phyloP scores from a whole-genome alignment of 2,113 vertebrate genomes.

The Okapia johnstoni region DNA sequence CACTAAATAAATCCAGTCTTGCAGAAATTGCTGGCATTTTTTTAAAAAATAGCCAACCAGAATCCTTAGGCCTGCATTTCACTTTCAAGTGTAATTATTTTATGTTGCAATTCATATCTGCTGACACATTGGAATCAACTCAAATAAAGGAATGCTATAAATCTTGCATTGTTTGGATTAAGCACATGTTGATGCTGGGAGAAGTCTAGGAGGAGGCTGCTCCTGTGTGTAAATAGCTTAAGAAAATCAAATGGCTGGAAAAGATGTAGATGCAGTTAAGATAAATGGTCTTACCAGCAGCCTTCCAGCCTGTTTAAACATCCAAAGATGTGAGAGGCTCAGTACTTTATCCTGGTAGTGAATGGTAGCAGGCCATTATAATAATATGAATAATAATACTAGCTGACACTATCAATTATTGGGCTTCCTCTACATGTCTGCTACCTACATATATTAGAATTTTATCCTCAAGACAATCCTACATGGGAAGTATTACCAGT shows the following conservation, averaged over 20 bases:
- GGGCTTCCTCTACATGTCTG: neutral
- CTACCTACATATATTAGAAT: neutral
- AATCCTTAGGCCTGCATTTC: slow-evolving; percentile 55
- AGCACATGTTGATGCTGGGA: neutral
- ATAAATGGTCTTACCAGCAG: neutral
- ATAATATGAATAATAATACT: neutral
- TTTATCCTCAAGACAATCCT: neutral
- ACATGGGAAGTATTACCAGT: neutral
- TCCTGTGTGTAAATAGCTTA: neutral
- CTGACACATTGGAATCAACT: slow-evolving; percentile 64
- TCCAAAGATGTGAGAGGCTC: neutral
- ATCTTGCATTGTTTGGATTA: slow-evolving; percentile 56
- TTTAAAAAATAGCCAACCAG: slow-evolving; percentile 20
- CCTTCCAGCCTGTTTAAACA: neutral
- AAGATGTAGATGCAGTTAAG: neutral
- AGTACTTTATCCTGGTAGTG: neutral
- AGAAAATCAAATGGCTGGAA: neutral
- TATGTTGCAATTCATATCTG: slow-evolving; percentile 62
- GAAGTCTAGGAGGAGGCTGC: neutral
- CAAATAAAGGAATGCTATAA: slow-evolving; percentile 54
- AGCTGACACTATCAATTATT: neutral
- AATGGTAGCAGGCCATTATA: neutral
- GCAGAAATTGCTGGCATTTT: slow-evolving; percentile 53
- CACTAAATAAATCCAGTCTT: slow-evolving; percentile 58
- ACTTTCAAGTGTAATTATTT: slow-evolving; percentile 69